These are phyloP conservation scores for Tetrax tetrax DNA, from an alignment of 2,113 vertebrate genomes.

Conservation along the genomic window DNA sequence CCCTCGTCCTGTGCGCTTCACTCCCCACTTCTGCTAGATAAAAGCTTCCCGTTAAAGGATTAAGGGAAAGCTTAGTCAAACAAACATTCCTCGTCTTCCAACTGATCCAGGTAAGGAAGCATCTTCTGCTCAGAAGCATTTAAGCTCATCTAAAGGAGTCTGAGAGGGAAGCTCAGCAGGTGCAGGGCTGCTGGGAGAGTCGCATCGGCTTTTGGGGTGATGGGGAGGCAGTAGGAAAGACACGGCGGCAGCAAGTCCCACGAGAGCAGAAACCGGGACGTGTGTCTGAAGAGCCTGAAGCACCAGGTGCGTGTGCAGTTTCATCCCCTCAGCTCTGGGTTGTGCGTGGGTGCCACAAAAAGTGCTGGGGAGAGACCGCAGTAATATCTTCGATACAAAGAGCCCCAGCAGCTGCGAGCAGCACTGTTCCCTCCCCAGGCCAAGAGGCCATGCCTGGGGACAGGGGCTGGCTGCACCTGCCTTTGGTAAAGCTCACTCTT, in stretches of 20 bases:
- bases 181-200: neutral
- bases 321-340: neutral
- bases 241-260: accelerated
- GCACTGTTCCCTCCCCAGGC: neutral
- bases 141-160: neutral
- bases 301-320: accelerated
- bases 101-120: neutral
- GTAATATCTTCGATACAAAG: accelerated
- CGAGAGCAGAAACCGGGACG: accelerated
- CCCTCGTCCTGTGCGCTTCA: neutral
- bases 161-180: neutral
- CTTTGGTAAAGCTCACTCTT: neutral
- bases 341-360: accelerated
- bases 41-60: neutral
- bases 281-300: neutral
- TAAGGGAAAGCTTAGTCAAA: neutral
- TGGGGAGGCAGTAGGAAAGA: neutral
- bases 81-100: neutral
- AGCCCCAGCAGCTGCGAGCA: neutral
- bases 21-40: neutral
- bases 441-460: neutral
- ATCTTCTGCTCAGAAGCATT: neutral
- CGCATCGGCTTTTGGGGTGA: neutral
- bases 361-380: neutral
- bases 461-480: neutral